Percentiles rank a stretch among this genome's conserved stretches.
Conservation (phyloP, 92 coral and sea anemone genomes). For the Epizoanthus ramosus region DNA sequence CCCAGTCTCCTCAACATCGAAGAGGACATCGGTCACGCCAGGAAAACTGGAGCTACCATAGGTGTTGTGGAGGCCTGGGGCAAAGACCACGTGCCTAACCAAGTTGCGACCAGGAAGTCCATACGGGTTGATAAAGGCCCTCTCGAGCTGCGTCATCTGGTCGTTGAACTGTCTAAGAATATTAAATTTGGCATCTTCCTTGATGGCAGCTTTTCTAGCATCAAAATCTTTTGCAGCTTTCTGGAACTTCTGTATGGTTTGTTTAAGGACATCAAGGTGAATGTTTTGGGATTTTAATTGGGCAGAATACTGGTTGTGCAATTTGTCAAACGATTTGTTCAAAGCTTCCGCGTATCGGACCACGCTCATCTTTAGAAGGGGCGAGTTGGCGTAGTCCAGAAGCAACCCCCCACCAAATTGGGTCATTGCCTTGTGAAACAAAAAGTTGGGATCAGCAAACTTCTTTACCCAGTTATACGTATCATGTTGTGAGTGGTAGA, state of each 20-base stretch:
- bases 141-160: conserved; percentile 72
- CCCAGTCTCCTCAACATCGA: conserved; percentile 55
- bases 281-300: conserved; percentile 32
- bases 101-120: conserved; percentile 72
- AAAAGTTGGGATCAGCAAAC: conserved; percentile 68
- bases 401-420: conserved; percentile 65
- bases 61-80: conserved; percentile 61
- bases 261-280: conserved; percentile 40
- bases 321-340: conserved; percentile 27
- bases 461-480: conserved; percentile 72
- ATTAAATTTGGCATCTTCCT: conserved; percentile 44
- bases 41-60: conserved; percentile 81
- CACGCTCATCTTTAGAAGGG: conserved; percentile 64
- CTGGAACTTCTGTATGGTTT: conserved; percentile 60
- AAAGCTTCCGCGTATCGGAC: conserved; percentile 52
- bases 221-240: conserved; percentile 62
- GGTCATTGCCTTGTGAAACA: conserved; percentile 66
- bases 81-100: conserved; percentile 72
- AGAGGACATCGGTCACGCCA: conserved; percentile 69
- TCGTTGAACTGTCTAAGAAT: conserved; percentile 66
- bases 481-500: conserved; percentile 79
- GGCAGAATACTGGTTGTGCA: conserved; percentile 37
- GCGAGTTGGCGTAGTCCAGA: conserved; percentile 60
- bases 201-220: conserved; percentile 24
- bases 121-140: conserved; percentile 72